These are phyloP conservation scores for Corythornis vintsioides DNA, from an alignment of 2,113 vertebrate genomes.

Conservation along the genomic window DNA sequence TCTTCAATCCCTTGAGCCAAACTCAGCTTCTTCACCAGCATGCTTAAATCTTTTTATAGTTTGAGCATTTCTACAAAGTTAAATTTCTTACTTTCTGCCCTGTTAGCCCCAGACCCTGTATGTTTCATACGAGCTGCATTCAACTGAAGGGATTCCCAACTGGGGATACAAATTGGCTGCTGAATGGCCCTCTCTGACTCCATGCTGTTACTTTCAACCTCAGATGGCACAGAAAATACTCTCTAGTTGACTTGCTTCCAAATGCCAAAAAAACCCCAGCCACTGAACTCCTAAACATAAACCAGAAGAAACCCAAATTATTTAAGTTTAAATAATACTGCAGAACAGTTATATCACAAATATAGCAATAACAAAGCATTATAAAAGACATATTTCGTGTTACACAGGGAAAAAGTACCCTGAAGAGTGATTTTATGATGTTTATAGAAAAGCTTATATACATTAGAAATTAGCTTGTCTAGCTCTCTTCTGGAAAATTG, in stretches of 20 bases:
- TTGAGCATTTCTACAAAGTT: not conserved
- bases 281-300: not conserved
- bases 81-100: not conserved
- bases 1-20: not conserved
- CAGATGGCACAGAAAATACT: slow-evolving; percentile 9
- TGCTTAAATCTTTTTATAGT: not conserved
- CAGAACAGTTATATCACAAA: not conserved
- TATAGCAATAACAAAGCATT: not conserved
- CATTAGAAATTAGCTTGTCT: not conserved
- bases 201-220: slow-evolving; percentile 28
- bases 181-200: slow-evolving; percentile 8
- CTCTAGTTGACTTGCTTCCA: not conserved
- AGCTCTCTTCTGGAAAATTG: not conserved
- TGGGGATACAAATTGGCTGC: slow-evolving; percentile 31
- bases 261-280: not conserved
- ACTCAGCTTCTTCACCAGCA: not conserved
- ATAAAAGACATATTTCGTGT: not conserved
- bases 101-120: not conserved
- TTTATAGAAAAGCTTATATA: not conserved
- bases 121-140: not conserved
- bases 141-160: not conserved
- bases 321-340: not conserved
- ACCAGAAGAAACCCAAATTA: not conserved
- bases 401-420: not conserved
- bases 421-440: not conserved